Base-by-base conservation (phyloP, 2,888 invertebrate genomes). In the Salticus scenicus region DNA sequence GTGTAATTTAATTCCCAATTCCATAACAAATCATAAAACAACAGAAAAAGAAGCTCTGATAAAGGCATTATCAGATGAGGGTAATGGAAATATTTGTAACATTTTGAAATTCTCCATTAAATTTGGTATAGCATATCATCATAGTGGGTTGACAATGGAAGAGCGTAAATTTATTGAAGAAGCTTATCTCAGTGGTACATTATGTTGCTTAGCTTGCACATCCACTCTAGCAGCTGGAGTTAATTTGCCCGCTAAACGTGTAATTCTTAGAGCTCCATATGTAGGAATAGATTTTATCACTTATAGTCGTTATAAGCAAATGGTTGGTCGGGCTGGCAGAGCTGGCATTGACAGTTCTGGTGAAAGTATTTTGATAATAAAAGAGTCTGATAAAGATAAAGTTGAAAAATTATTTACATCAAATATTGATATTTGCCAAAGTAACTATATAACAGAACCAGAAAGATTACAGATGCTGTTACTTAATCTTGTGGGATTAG, bases 191-290 rank as follows among this genome's bases (percentile, higher is more conserved):
- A 78, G 31, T 64, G 96, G 97, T 0, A 94, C 94, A n/a, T 92
- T 99, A 42, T 95, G 94, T 87, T 95, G 97, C 37, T 93, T 99
- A 88, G 96, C 97, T 90, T 98, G 98, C 90, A 99, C 98, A 0
- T 98, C 98, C 0, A 99, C 98, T 0, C 92, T 99, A 88, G 98
- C 98, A n/a, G 98, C 98, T 28, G 98, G 98, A 1, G 97, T 99
- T 33, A 99, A 99, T 93, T 93, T 99, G 89, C 98, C 98, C 17
- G 98, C 98, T 0, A 94, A 94, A 92, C 93, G 87, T 88, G 92
- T 98, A 0, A 94, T 98, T 73, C 92, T 98, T 88, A 93, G 98
- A 88, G 94, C 96, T 72, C 98, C 98, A 0, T 95, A 94, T 89
- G 93, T 98, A 66, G 98, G 96, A 0, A 92, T 93, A 47, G 93